Percentiles rank a stretch among this genome's conserved stretches.
phyloP scores from a whole-genome alignment of 53 echinoderm and acorn worm genomes.

The Mesocentrotus franciscanus region DNA sequence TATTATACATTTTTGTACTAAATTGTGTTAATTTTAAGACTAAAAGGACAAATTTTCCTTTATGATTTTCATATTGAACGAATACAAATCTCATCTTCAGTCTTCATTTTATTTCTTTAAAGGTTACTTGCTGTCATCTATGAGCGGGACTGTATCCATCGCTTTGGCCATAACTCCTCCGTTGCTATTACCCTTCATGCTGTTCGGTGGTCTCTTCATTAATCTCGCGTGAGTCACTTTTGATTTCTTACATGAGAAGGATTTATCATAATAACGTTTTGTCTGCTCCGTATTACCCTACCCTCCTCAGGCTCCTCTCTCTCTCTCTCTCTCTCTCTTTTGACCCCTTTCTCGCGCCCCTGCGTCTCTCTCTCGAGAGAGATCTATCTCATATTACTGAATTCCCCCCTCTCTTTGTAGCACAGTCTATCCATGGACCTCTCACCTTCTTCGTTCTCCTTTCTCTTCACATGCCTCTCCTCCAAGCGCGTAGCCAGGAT shows the following conservation, averaged over 20 bases:
- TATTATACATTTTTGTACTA: not conserved
- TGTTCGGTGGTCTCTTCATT: slow-evolving; percentile 81
- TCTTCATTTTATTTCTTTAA: not conserved
- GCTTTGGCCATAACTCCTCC: slow-evolving; percentile 80
- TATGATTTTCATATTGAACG: not conserved
- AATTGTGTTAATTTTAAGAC: not conserved
- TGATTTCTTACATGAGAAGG: not conserved
- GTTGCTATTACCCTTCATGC: slow-evolving; percentile 71
- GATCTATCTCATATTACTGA: too few relatives aligned
- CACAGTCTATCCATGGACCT: too few relatives aligned
- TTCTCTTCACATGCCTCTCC: too few relatives aligned
- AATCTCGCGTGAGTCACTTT: slow-evolving; percentile 65
- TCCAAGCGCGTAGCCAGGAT: too few relatives aligned
- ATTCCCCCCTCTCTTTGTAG: too few relatives aligned
- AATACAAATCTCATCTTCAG: not conserved
- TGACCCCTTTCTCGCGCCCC: too few relatives aligned
- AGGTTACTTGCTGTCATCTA: slow-evolving; percentile 77
- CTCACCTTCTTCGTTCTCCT: too few relatives aligned
- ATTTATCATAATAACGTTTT: not conserved
- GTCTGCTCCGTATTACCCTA: not conserved
- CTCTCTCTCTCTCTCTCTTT: too few relatives aligned
- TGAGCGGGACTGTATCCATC: slow-evolving; percentile 70
- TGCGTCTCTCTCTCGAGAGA: too few relatives aligned
- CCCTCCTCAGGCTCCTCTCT: too few relatives aligned
- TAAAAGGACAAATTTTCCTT: not conserved